Evolutionary conservation across 2,888 invertebrate species (phyloP).

Genomic region (Onchidella celtica): DNA sequence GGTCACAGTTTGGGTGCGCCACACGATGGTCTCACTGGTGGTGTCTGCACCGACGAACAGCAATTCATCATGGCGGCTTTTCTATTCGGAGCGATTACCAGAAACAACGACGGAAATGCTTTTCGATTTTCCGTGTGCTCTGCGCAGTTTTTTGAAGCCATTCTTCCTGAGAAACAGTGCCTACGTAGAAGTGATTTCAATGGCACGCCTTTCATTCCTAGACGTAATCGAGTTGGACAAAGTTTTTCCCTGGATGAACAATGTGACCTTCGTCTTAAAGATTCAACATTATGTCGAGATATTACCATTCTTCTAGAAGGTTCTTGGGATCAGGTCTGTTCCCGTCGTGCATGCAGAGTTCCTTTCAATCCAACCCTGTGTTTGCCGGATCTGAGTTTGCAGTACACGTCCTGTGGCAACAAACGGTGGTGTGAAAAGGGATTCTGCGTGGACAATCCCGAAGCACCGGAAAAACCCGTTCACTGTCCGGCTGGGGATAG

Average conservation of each 20-base stretch:
- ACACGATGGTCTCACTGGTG: neutral
- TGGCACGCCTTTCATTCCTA: neutral
- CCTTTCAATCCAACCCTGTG: neutral
- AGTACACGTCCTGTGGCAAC: conserved; percentile 15
- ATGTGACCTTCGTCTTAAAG: neutral
- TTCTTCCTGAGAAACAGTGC: neutral
- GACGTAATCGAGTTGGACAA: neutral
- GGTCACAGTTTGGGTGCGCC: neutral
- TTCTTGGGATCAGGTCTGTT: neutral
- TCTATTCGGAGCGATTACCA: neutral
- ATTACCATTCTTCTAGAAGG: neutral
- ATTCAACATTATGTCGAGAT: neutral
- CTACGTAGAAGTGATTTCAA: neutral
- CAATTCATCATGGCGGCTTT: conserved; percentile 18
- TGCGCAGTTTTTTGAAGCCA: neutral
- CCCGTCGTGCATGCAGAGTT: neutral
- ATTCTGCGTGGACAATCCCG: neutral
- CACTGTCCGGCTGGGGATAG: conserved; percentile 16
- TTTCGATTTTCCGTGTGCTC: conserved; percentile 7
- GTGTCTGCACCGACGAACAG: conserved; percentile 8
- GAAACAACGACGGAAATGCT: neutral
- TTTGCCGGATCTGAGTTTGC: neutral
- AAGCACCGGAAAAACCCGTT: conserved; percentile 7
- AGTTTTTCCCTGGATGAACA: conserved; percentile 12
- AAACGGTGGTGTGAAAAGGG: neutral